Base-by-base conservation (phyloP, 1,140 invertebrate genomes). In the Ceratina australensis region DNA sequence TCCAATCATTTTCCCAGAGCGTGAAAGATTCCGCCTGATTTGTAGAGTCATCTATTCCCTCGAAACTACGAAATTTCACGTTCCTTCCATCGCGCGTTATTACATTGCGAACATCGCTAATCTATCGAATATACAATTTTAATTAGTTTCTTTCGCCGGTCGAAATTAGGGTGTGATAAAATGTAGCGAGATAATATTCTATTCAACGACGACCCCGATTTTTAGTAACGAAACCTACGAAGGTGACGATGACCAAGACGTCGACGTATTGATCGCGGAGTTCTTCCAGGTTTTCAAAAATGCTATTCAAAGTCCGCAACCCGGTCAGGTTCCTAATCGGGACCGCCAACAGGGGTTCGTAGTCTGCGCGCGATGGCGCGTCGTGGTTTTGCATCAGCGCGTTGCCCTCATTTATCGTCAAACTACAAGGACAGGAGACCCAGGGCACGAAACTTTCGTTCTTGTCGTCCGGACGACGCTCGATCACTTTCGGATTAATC, bases 371-470 rank as follows among this genome's bases (percentile, higher is more conserved):
- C 52, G 92, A 90, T 24, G 94, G 93, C 28, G 92, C 93, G 63
- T 92, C 90, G 87, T 95, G 93, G 49, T 89, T 88, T 47, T 92
- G 91, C 2, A 95, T 93, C 13, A 94, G 88, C 3, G 94, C 94
- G 16, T 83, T 73, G 13, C 93, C 93, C 88, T 95, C 95, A 79
- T 93, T 95, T 10, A 96, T 82, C 13, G 91, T 93, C 28, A 96
- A 81, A 57, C 92, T 92, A 74, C 93, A 95, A 7, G 93, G 93
- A 60, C 94, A 95, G 12, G 93, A 93, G 60, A 95, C 95, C 78
- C 93, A 91, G 1, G 95, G 95, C 22, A 93, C 91, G 83, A 92
- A 95, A 49, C 90, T 88, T 83, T 95, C 94, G 79, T 93, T 93
- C 42, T 87, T 89, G 50, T 94, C 94, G 66, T 93, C 90, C 61